A percentile compares a stretch with the other conserved stretches of the same genome.
Conservation (phyloP, 2,797 vertebrate genomes). For the Phataginus tricuspis region DNA sequence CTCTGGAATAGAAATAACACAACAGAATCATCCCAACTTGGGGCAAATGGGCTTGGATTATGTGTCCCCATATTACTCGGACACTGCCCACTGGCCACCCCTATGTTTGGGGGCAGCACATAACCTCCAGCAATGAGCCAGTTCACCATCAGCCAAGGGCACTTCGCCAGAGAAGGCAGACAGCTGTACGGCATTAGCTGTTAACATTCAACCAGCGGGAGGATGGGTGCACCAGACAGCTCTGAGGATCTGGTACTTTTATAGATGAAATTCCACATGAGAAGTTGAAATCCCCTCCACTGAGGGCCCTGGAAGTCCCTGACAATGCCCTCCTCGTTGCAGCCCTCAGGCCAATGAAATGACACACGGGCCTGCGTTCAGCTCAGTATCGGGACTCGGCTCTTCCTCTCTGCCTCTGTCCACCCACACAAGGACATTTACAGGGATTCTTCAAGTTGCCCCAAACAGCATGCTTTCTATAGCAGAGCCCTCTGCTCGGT, state of each 20-base stretch:
- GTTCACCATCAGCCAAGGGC: neutral
- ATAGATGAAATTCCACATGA: neutral
- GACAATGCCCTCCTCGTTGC: neutral
- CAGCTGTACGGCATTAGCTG: neutral
- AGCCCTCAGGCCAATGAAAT: neutral
- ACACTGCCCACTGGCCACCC: neutral
- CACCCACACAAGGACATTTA: neutral
- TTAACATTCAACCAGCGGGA: neutral
- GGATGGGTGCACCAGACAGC: conserved; percentile 2
- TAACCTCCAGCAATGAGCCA: neutral
- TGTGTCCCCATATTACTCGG: neutral
- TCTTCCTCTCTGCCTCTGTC: neutral
- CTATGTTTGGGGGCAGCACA: neutral
- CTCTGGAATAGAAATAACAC: neutral
- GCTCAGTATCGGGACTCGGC: neutral
- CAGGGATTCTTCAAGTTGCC: neutral
- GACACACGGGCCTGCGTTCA: neutral
- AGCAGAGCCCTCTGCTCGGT: neutral
- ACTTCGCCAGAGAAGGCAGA: neutral
- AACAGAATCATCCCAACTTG: neutral
- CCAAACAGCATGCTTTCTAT: neutral
- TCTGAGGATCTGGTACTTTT: neutral
- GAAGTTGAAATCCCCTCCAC: neutral
- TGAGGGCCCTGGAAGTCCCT: neutral
- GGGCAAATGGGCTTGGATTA: neutral